Percentiles rank a stretch among this genome's conserved stretches.
These are phyloP conservation scores for Notiomystis cincta DNA, from an alignment of 2,113 vertebrate genomes.

Conservation along the genomic window DNA sequence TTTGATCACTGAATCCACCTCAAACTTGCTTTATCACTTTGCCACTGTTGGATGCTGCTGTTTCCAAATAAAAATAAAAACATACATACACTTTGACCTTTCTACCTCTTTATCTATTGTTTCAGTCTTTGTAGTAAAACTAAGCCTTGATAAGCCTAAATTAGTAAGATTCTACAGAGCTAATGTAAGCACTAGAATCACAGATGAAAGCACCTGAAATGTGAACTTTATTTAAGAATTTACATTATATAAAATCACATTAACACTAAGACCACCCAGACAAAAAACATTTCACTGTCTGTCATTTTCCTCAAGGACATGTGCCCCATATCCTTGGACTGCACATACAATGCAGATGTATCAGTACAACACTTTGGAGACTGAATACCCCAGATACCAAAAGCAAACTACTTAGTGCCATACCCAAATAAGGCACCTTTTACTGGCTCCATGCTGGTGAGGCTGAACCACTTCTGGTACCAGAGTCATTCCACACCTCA, in stretches of 20 bases:
- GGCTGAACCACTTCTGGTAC: neutral
- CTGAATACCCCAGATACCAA: neutral
- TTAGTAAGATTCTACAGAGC: neutral
- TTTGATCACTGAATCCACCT: neutral
- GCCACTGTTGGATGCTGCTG: neutral
- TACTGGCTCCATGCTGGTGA: neutral
- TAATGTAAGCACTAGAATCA: neutral
- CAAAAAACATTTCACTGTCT: neutral
- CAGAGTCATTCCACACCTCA: neutral
- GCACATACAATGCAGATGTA: rapidly evolving
- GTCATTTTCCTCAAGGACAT: neutral
- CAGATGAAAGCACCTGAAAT: neutral
- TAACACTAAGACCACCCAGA: neutral
- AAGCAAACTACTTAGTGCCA: neutral
- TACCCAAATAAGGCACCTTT: neutral
- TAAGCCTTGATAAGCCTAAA: neutral
- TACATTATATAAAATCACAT: neutral
- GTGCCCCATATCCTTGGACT: neutral
- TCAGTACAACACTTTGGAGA: neutral
- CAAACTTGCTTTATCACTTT: neutral
- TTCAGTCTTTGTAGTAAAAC: neutral
- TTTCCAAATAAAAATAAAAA: neutral
- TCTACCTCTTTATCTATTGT: neutral
- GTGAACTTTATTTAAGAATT: neutral
- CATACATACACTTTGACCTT: neutral